Evolutionary conservation across 92 coral and sea anemone genomes (phyloP).

Genomic region (Zoanthus sociatus): DNA sequence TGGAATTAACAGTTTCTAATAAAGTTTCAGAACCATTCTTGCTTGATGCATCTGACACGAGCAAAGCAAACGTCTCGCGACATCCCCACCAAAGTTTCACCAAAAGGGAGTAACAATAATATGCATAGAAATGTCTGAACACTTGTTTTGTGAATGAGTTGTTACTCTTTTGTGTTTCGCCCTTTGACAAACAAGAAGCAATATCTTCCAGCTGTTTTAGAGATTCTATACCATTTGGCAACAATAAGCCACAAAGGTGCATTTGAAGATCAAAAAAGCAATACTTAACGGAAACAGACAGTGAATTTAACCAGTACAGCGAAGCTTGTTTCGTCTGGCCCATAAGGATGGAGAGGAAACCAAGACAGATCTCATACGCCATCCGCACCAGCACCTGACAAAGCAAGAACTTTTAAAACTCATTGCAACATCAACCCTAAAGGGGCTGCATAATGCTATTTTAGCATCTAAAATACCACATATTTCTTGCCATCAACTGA

Average conservation of each 20-base stretch:
- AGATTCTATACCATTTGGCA: constrained; percentile 74
- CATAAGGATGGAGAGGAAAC: constrained; percentile 69
- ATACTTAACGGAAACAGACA: constrained; percentile 68
- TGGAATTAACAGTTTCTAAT: background rate
- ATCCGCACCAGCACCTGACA: constrained; percentile 70
- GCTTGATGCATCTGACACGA: background rate
- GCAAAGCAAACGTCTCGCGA: constrained; percentile 45
- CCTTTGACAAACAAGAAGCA: constrained; percentile 35
- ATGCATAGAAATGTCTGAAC: constrained; percentile 68
- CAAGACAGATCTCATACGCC: constrained; percentile 83
- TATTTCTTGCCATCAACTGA: too few species aligned
- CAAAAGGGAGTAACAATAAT: constrained; percentile 60
- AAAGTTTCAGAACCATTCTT: background rate
- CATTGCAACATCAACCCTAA: too few species aligned
- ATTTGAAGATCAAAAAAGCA: constrained; percentile 65
- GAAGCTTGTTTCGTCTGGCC: constrained; percentile 62
- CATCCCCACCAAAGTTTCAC: constrained; percentile 78
- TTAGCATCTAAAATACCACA: too few species aligned
- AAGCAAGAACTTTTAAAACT: background rate
- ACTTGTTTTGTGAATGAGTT: constrained; percentile 37
- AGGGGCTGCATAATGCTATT: too few species aligned
- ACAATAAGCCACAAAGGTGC: constrained; percentile 68
- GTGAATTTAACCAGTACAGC: constrained; percentile 73
- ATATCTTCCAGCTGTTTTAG: constrained; percentile 53
- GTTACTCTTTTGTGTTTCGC: background rate